Evolutionary conservation across 2,113 vertebrate genomes (phyloP).

Genomic region (Galeopterus variegatus): DNA sequence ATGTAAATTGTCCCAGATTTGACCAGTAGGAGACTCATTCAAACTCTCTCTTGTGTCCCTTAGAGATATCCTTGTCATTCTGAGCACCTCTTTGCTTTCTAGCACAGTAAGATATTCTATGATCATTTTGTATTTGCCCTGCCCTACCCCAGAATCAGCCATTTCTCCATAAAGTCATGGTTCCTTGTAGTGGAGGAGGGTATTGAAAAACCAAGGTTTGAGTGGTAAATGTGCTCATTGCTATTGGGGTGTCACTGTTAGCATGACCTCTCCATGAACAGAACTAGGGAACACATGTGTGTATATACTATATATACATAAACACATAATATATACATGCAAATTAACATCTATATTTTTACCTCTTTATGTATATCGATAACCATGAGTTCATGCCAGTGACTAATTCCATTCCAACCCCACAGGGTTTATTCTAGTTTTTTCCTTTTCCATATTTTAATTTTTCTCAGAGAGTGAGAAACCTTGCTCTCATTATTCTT

Average conservation of each 20-base stretch:
- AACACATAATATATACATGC: not conserved
- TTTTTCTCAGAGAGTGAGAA: conserved; percentile 34
- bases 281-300: not conserved
- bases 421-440: not conserved
- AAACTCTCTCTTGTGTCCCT: not conserved
- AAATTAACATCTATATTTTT: conserved; percentile 29
- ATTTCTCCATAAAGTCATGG: not conserved
- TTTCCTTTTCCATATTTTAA: conserved; percentile 15
- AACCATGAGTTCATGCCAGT: not conserved
- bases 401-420: not conserved
- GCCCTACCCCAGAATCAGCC: not conserved
- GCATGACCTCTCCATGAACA: not conserved
- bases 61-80: not conserved
- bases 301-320: not conserved
- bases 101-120: not conserved
- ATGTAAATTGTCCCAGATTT: conserved; percentile 24
- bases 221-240: not conserved
- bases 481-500: not conserved
- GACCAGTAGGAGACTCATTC: not conserved
- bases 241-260: not conserved
- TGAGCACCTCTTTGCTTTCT: conserved; percentile 9
- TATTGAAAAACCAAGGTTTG: not conserved
- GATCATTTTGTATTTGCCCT: not conserved
- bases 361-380: not conserved
- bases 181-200: not conserved